A percentile compares a stretch with the other conserved stretches of the same genome.
phyloP scores from a whole-genome alignment of 2,797 vertebrate genomes.

The Etheostoma perlongum region DNA sequence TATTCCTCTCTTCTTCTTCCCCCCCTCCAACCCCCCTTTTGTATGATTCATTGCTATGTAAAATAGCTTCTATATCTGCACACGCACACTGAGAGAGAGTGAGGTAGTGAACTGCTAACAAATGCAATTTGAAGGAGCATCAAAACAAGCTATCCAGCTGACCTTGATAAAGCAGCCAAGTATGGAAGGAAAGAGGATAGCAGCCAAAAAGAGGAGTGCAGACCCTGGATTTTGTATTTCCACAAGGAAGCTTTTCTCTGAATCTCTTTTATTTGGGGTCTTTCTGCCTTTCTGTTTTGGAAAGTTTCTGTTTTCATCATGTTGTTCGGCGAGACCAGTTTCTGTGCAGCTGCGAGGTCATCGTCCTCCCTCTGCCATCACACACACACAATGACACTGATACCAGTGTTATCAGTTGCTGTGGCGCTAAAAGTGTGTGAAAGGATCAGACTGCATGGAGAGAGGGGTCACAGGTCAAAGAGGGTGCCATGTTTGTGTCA shows the following conservation, averaged over 20 bases:
- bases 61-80: conserved; percentile 44
- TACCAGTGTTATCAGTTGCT: conserved; percentile 49
- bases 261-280: neutral
- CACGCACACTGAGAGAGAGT: neutral
- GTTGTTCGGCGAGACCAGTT: conserved; percentile 31
- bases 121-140: conserved; percentile 54
- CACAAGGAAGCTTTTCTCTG: conserved; percentile 3
- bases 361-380: conserved; percentile 1
- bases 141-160: conserved; percentile 50
- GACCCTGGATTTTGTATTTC: conserved; percentile 27
- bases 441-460: conserved; percentile 30
- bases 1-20: conserved; percentile 9
- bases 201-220: conserved; percentile 9
- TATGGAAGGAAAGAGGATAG: conserved; percentile 24
- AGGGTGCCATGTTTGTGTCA: conserved; percentile 61
- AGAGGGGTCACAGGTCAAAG: conserved; percentile 60
- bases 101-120: conserved; percentile 43
- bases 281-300: conserved; percentile 46
- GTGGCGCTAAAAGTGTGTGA: conserved; percentile 46
- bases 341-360: conserved; percentile 61
- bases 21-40: conserved; percentile 11
- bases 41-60: conserved; percentile 35
- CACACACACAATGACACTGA: conserved; percentile 31
- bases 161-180: conserved; percentile 57
- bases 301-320: conserved; percentile 47